phyloP scores from a whole-genome alignment of 2,113 vertebrate genomes.

The Epinephelus lanceolatus region DNA sequence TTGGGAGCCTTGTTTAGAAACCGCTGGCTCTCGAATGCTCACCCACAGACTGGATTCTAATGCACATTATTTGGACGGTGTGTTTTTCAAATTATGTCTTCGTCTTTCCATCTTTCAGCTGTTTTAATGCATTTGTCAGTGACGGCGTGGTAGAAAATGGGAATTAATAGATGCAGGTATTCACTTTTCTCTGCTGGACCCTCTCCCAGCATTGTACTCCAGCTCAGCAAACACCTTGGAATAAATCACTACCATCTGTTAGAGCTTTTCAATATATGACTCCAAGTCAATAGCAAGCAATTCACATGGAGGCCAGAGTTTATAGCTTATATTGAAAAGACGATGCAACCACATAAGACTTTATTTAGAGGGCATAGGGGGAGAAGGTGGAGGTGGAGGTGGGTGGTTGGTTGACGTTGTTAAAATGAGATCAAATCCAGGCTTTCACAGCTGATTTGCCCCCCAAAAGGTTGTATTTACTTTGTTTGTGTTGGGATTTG shows the following conservation, averaged over 20 bases:
- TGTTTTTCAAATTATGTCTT: slow-evolving; percentile 33
- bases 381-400: background rate
- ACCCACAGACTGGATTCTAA: background rate
- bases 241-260: slow-evolving; percentile 80
- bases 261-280: slow-evolving; percentile 52
- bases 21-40: background rate
- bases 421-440: slow-evolving; percentile 29
- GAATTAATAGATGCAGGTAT: slow-evolving; percentile 61
- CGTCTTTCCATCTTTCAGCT: slow-evolving; percentile 15
- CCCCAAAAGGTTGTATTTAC: slow-evolving; percentile 76
- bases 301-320: background rate
- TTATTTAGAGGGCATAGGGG: background rate
- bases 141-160: background rate
- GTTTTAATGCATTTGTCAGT: slow-evolving; percentile 25
- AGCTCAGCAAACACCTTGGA: slow-evolving; percentile 72
- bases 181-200: slow-evolving; percentile 61
- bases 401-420: background rate
- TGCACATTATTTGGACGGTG: background rate
- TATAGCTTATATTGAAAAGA: background rate
- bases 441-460: slow-evolving; percentile 45
- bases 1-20: slow-evolving; percentile 16
- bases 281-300: slow-evolving; percentile 16
- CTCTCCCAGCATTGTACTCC: slow-evolving; percentile 67
- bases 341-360: background rate
- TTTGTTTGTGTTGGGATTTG: slow-evolving; percentile 69